These are phyloP conservation scores for Megaleporinus macrocephalus DNA, from an alignment of 2,113 vertebrate genomes.

Conservation along the genomic window DNA sequence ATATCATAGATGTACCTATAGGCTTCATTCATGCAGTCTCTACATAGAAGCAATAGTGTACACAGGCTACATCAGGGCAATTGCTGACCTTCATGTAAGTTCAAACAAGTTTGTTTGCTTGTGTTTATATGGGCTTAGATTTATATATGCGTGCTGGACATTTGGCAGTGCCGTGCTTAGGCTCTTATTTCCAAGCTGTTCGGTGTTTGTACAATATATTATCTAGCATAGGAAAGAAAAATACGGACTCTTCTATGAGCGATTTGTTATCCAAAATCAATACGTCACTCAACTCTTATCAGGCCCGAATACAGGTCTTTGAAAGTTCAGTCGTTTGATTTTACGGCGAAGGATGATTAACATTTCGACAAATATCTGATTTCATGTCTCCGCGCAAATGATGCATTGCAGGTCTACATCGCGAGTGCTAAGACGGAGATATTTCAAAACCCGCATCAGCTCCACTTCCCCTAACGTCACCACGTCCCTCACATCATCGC, in stretches of 20 bases:
- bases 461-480: conserved; percentile 7
- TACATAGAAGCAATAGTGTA: not conserved
- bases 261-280: conserved; percentile 32
- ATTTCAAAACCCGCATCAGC: not conserved
- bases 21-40: too few species aligned
- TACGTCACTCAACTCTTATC: conserved; percentile 14
- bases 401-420: conserved; percentile 27
- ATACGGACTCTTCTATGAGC: conserved; percentile 13
- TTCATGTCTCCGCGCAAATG: conserved; percentile 35
- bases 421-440: not conserved
- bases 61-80: not conserved
- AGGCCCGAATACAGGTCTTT: conserved; percentile 33
- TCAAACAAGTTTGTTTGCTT: not conserved
- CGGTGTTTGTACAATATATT: not conserved
- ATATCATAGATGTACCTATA: too few species aligned
- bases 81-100: not conserved
- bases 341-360: conserved; percentile 20
- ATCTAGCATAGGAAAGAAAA: conserved; percentile 27
- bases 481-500: conserved; percentile 11
- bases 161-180: not conserved
- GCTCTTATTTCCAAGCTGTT: not conserved
- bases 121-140: not conserved
- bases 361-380: conserved; percentile 16
- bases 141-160: not conserved
- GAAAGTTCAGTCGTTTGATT: conserved; percentile 2